Evolutionary conservation across 2,888 invertebrate genomes (phyloP).

Genomic region (Hypsopygia costalis): DNA sequence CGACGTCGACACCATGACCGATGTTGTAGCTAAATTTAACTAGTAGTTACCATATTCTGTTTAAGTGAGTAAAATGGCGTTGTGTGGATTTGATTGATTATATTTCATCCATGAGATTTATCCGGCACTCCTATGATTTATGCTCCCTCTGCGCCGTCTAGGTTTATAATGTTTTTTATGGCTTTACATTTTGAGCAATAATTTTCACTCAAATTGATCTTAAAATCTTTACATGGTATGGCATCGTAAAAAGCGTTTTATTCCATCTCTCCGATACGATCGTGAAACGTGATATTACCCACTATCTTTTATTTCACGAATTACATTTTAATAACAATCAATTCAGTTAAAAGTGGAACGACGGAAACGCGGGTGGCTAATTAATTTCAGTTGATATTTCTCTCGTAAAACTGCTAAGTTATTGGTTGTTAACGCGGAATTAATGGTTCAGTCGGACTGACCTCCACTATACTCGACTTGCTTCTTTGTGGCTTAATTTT

Average conservation of each 20-base stretch:
- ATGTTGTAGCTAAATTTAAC: conserved; percentile 1
- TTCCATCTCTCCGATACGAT: conserved; percentile 1
- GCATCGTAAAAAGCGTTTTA: conserved; percentile 2
- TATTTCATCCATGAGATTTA: conserved; percentile 3
- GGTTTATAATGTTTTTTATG: too few relatives aligned
- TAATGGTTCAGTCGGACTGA: conserved; percentile 48
- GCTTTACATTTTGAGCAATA: not conserved
- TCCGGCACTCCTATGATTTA: conserved; percentile 7
- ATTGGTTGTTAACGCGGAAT: conserved; percentile 52
- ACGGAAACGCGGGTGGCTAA: conserved; percentile 45
- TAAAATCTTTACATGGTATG: not conserved
- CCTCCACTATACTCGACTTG: conserved; percentile 38
- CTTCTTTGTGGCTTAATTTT: conserved; percentile 49
- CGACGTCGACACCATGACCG: conserved; percentile 7
- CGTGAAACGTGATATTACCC: conserved; percentile 5
- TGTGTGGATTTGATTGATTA: conserved; percentile 7
- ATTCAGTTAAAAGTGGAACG: conserved; percentile 33
- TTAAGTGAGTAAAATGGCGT: not conserved
- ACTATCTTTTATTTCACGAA: conserved; percentile 5
- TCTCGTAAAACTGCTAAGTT: conserved; percentile 56
- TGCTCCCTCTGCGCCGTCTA: not conserved
- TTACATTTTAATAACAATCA: conserved; percentile 26
- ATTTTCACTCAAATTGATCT: not conserved
- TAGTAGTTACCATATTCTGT: not conserved
- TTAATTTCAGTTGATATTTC: conserved; percentile 57